Evolutionary conservation across 2,113 vertebrate species (phyloP).

Genomic region (Oryzias curvinotus): DNA sequence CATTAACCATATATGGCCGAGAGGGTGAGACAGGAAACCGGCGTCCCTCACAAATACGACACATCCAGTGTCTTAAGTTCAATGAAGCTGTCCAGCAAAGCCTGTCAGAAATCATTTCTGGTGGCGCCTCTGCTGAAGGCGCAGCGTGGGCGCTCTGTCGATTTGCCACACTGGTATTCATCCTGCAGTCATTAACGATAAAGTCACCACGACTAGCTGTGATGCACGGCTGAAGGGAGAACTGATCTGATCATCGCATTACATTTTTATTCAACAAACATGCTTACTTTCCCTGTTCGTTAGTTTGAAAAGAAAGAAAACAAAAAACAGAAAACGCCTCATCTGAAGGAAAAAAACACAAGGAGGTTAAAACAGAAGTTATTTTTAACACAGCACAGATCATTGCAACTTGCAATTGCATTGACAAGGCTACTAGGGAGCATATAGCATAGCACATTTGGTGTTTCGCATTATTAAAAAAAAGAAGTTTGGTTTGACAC

Average conservation of each 20-base stretch:
- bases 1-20: background rate
- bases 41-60: background rate
- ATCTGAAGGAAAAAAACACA: background rate
- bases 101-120: conserved; percentile 43
- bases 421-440: no score
- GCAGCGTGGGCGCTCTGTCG: conserved; percentile 57
- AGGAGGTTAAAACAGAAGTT: background rate
- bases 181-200: conserved; percentile 61
- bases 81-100: conserved; percentile 23
- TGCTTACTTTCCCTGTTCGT: conserved; percentile 1
- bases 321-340: background rate
- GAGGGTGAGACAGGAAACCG: background rate
- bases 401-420: no score
- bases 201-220: conserved; percentile 55
- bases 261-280: conserved; percentile 14
- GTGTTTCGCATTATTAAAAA: no score
- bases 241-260: conserved; percentile 55
- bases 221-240: conserved; percentile 50
- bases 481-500: no score
- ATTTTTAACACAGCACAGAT: no score
- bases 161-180: conserved; percentile 50
- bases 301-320: background rate
- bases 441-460: no score
- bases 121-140: conserved; percentile 32
- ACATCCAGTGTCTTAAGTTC: conserved; percentile 9